phyloP scores from a whole-genome alignment of 2,113 vertebrate species.

The Archocentrus centrarchus region DNA sequence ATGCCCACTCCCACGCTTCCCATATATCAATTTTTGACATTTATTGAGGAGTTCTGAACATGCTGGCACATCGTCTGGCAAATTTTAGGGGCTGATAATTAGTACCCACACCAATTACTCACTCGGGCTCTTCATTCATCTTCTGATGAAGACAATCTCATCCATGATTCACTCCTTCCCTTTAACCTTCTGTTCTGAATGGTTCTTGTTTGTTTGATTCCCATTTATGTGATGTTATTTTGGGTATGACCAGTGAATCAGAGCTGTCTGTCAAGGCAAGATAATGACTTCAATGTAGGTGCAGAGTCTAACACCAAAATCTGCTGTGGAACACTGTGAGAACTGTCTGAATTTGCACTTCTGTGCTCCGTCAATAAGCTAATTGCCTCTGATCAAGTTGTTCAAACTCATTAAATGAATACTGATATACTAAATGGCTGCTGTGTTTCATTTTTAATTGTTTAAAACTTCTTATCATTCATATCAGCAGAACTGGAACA shows the following conservation, averaged over 20 bases:
- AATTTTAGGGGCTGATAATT: conserved; percentile 39
- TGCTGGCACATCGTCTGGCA: conserved; percentile 1
- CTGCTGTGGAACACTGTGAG: background rate
- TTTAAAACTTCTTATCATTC: conserved; percentile 1
- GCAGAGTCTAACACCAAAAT: conserved; percentile 25
- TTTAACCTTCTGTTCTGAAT: conserved; percentile 36
- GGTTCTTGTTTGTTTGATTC: conserved; percentile 11
- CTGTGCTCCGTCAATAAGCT: background rate
- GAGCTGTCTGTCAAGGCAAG: conserved; percentile 23
- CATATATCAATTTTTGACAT: conserved; percentile 45
- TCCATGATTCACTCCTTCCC: conserved; percentile 45
- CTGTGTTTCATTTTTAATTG: conserved; percentile 13
- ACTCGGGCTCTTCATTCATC: conserved; percentile 26
- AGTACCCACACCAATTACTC: conserved; percentile 57
- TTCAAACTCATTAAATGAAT: background rate
- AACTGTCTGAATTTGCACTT: background rate
- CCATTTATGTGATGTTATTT: conserved; percentile 38
- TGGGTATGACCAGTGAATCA: conserved; percentile 52
- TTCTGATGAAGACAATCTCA: conserved; percentile 51
- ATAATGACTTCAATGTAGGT: conserved; percentile 30
- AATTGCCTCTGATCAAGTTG: background rate
- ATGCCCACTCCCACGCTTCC: background rate
- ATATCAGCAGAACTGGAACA: background rate
- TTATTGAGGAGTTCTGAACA: conserved; percentile 20
- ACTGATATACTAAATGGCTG: background rate